phyloP scores from a whole-genome alignment of 2,113 vertebrate species.

The Hiodon alosoides region DNA sequence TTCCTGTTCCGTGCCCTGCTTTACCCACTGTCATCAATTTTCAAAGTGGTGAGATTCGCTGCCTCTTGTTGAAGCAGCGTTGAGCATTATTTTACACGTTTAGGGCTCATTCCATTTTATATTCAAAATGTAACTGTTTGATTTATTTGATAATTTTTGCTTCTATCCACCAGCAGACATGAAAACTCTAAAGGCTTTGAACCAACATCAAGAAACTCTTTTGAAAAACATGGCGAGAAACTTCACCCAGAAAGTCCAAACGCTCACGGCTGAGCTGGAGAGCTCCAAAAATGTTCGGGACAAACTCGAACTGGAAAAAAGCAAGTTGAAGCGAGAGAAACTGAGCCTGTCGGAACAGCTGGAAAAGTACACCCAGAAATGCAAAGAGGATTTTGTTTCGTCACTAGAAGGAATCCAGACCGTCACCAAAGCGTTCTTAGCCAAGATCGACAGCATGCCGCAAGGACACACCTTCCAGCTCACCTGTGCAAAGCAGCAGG shows the following conservation, averaged over 20 bases:
- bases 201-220: conserved; percentile 33
- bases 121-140: no score
- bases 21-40: neutral
- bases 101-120: no score
- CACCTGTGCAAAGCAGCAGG: conserved; percentile 55
- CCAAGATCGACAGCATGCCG: conserved; percentile 57
- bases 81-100: no score
- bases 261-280: conserved; percentile 42
- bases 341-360: conserved; percentile 40
- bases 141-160: neutral
- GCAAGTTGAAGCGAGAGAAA: conserved; percentile 50
- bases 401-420: conserved; percentile 51
- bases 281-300: conserved; percentile 43
- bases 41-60: conserved; percentile 6
- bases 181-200: neutral
- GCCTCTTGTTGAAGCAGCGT: neutral
- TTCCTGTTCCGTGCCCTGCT: neutral
- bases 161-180: conserved; percentile 11
- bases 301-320: conserved; percentile 44
- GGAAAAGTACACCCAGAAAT: conserved; percentile 31
- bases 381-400: conserved; percentile 51
- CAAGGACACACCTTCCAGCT: conserved; percentile 52
- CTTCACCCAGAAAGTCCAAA: conserved; percentile 48
- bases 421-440: conserved; percentile 54
- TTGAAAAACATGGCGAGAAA: conserved; percentile 45